Base-by-base conservation (phyloP, 2,888 invertebrate species). In the Noctua fimbriata region DNA sequence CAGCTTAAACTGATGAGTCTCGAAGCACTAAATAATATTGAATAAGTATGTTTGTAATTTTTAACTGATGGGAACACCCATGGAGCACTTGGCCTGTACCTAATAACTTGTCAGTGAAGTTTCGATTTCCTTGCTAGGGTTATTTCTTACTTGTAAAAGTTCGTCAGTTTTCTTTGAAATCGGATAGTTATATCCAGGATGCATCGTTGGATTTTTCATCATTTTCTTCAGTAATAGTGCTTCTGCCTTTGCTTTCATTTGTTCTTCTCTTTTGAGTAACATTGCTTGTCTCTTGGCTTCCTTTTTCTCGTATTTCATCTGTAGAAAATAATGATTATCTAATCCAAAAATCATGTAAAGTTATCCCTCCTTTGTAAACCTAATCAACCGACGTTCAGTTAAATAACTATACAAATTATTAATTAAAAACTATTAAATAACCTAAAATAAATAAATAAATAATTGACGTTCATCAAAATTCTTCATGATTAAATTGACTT, bases 131-230 rank as follows among this genome's bases (percentile, higher is more conserved):
- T 52, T 47, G 7, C 5, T 36, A 24, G 1, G 16, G 14, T 49
- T 36, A n/a, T 52, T 60, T 69, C 52, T 60, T 44, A 94, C 95
- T 87, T 93, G 78, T 55, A 92, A 41, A 75, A 95, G 88, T 32
- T 88, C 69, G 21, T 89, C 73, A 32, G 91, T 92, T 82, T 90
- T 93, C 66, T 92, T 93, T 0, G 96, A 95, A 69, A 86, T 69
- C 14, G 95, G 95, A 71, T 92, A 96, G 4, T 86, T 6, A 77
- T 92, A 96, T 7, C 96, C 96, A 2, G 96, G 95, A 84, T 96
- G 95, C 87, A 92, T 85, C 1, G 86, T 92, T 36, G 95, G 95
- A 76, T 95, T 94, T 86, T 94, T 95, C 94, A 94, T 94, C 72
- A 95, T 91, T 82, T 95, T 96, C 77, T 89, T 91, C n/a, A 92